Evolutionary conservation across 2,113 vertebrate species (phyloP), one percentile per base, ranked within the genome.

Genomic region (Pogona vitticeps): DNA sequence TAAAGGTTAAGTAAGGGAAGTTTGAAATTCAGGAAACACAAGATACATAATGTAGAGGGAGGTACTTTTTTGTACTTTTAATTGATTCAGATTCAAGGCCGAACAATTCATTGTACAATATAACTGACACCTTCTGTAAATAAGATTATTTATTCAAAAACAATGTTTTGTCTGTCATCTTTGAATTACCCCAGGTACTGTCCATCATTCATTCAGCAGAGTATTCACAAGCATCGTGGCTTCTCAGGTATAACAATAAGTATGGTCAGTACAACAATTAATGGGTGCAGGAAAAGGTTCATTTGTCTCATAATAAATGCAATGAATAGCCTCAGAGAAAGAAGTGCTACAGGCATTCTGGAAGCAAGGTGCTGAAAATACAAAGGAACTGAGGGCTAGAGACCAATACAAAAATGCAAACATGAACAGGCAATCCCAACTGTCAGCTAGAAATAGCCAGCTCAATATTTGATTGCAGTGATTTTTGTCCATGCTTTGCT

Each of bases 1-100:
- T 2, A 87, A 78, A 86, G 21, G 86, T 85, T 85, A 76, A 84
- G 61, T 82, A 92, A 90, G 72, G 52, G 86, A 73, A 63, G 7
- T 1, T 31, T 73, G 76, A 61, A 80, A 71, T 36, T 58, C 68
- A 80, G 20, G 12, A 73, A 42, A 46, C 18, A 42, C 17, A 58
- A 59, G 20, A 28, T 68, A 18, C n/a, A 70, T 52, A 31, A 83
- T 6, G 36, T 63, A 8, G 36, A 73, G 31, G 15, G 42, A n/a
- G 33, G 61, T 63, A 20, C 23, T 63, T 33, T 33, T 73, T 13
- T 31, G 23, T 63, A 33, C 58, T 23, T 68, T 77, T 15, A 56
- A 8, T n/a, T 58, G 38, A 85, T 58, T 78, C 31, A 70, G 8
- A 13, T 70, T 80, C 23, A 58, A 63, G 9, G 23, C 70, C 17